Evolutionary conservation across 2,113 vertebrate genomes (phyloP).

Genomic region (Nyctereutes procyonoides): DNA sequence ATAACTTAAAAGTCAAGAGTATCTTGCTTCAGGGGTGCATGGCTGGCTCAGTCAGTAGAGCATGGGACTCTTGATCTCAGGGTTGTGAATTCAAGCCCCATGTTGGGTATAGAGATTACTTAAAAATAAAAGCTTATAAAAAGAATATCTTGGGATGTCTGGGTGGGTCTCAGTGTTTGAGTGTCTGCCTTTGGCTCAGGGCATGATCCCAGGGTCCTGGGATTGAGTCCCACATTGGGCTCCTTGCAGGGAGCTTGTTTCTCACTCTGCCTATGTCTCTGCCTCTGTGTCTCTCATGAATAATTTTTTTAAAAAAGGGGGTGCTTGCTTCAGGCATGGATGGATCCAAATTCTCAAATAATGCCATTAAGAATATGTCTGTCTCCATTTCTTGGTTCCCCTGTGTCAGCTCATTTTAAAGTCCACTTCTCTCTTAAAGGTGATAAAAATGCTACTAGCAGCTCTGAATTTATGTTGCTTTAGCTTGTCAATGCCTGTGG

Average conservation of each 20-base stretch:
- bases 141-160: neutral
- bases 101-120: neutral
- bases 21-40: neutral
- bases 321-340: neutral
- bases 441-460: neutral
- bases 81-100: neutral
- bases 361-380: neutral
- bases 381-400: neutral
- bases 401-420: conserved; percentile 33
- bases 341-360: neutral
- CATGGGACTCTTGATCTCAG: neutral
- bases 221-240: too few relatives aligned
- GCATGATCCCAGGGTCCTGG: too few relatives aligned
- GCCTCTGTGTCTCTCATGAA: too few relatives aligned
- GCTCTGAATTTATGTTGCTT: neutral
- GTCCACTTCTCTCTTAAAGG: neutral
- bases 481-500: neutral
- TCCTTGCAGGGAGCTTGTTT: too few relatives aligned
- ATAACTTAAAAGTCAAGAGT: neutral
- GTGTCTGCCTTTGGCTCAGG: too few relatives aligned
- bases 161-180: too few relatives aligned
- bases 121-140: neutral
- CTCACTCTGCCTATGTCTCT: too few relatives aligned
- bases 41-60: neutral
- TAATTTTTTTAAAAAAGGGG: neutral